Conservation (phyloP, 2,888 invertebrate species). For the Biston stratarius region DNA sequence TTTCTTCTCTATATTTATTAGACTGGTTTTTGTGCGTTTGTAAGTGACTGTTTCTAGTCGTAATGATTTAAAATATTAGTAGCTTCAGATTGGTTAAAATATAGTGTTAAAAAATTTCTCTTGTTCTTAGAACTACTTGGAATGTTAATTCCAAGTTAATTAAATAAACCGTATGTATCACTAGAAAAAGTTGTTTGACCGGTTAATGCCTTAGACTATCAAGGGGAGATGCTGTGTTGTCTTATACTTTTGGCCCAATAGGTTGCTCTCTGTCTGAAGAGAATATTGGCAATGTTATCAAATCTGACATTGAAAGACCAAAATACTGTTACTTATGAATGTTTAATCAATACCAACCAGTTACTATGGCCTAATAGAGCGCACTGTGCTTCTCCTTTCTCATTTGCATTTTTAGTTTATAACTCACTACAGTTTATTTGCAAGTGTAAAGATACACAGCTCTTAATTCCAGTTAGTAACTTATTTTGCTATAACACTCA, state of each 20-base stretch:
- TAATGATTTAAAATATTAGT: slow-evolving; percentile 25
- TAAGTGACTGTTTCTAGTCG: slow-evolving; percentile 37
- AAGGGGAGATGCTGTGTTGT: slow-evolving; percentile 50
- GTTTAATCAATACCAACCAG: slow-evolving; percentile 25
- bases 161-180: slow-evolving; percentile 22
- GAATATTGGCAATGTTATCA: slow-evolving; percentile 1
- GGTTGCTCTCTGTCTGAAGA: slow-evolving; percentile 18
- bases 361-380: slow-evolving; percentile 46
- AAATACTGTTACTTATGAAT: slow-evolving; percentile 14
- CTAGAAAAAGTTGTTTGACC: slow-evolving; percentile 33
- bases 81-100: slow-evolving; percentile 30
- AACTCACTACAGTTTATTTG: slow-evolving; percentile 35
- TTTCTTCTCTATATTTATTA: slow-evolving; percentile 51
- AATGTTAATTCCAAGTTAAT: too few relatives aligned
- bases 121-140: slow-evolving; percentile 8
- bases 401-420: slow-evolving; percentile 53
- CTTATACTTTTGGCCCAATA: slow-evolving; percentile 22
- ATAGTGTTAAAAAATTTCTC: slow-evolving; percentile 12
- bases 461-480: slow-evolving; percentile 31
- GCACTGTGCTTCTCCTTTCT: slow-evolving; percentile 66
- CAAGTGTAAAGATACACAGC: slow-evolving; percentile 23
- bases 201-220: slow-evolving; percentile 33
- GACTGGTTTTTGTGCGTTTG: slow-evolving; percentile 49
- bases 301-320: slow-evolving; percentile 10
- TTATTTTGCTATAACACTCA: slow-evolving; percentile 23